Percentiles rank a stretch among this genome's conserved stretches.
These are phyloP conservation scores for Latrodectus geometricus DNA, from an alignment of 1,140 invertebrate species.

Conservation along the genomic window DNA sequence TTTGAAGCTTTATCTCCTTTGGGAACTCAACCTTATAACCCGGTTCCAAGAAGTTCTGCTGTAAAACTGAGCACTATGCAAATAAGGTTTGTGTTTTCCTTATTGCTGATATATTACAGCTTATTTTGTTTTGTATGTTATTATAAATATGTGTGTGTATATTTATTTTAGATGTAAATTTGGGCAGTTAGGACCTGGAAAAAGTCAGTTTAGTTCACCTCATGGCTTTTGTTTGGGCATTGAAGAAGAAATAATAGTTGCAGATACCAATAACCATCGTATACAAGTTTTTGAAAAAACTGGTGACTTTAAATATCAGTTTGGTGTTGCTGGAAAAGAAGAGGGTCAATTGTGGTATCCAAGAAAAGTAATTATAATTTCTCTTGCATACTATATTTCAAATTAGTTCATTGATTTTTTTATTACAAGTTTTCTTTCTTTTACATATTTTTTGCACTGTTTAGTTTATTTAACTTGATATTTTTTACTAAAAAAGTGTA, in stretches of 20 bases:
- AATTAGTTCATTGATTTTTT: too few relatives aligned
- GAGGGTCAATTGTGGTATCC: slow-evolving; percentile 98
- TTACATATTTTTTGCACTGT: too few relatives aligned
- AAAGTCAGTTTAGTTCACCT: slow-evolving; percentile 95
- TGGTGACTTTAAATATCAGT: slow-evolving; percentile 88
- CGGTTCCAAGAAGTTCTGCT: slow-evolving; percentile 60
- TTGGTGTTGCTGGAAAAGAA: slow-evolving; percentile 90
- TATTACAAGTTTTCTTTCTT: too few relatives aligned
- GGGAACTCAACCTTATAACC: slow-evolving; percentile 48
- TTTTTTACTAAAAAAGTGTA: too few relatives aligned
- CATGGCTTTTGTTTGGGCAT: slow-evolving; percentile 95
- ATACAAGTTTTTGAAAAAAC: slow-evolving; percentile 94
- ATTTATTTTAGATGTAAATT: slow-evolving; percentile 85
- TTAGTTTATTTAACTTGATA: too few relatives aligned
- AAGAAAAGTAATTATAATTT: slow-evolving; percentile 75
- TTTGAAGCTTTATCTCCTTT: slow-evolving; percentile 44
- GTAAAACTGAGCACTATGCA: slow-evolving; percentile 70
- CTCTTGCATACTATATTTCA: too few relatives aligned
- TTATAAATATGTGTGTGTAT: not conserved
- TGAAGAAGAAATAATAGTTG: slow-evolving; percentile 91
- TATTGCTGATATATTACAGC: not conserved
- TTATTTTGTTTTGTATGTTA: not conserved
- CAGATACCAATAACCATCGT: slow-evolving; percentile 96
- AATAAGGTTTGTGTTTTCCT: slow-evolving; percentile 67
- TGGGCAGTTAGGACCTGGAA: slow-evolving; percentile 88